These are phyloP conservation scores for Spizaetus ornatus DNA, from an alignment of 2,113 vertebrate genomes.

Conservation along the genomic window DNA sequence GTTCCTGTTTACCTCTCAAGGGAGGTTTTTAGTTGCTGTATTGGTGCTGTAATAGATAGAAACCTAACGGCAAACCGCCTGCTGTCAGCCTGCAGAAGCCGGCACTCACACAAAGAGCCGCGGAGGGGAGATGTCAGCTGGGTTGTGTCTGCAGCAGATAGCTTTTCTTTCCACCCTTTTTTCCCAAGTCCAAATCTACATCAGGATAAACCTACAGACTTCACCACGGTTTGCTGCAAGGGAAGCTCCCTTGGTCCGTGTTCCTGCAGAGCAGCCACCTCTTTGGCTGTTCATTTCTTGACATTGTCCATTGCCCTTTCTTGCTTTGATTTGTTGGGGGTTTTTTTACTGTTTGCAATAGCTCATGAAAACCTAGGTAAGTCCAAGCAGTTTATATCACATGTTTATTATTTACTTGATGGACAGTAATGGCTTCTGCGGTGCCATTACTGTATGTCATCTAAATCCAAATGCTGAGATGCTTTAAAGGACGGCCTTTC, in stretches of 20 bases:
- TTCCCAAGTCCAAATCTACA: background rate
- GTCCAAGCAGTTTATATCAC: background rate
- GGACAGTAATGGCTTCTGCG: slow-evolving; percentile 36
- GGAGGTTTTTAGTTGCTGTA: background rate
- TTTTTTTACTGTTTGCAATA: background rate
- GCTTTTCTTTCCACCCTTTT: background rate
- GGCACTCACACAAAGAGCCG: background rate
- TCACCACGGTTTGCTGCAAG: accelerated
- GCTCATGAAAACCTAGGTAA: background rate
- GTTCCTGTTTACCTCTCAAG: accelerated
- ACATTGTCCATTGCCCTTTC: background rate
- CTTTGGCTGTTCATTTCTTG: background rate
- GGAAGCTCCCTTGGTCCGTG: background rate
- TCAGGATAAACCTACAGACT: accelerated
- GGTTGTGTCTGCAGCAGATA: background rate
- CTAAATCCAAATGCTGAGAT: background rate
- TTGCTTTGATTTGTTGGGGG: background rate
- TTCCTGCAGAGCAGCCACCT: background rate
- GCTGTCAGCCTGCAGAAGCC: background rate
- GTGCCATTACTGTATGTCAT: slow-evolving; percentile 7
- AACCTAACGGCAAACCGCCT: background rate
- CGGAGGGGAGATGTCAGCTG: background rate
- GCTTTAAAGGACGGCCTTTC: slow-evolving; percentile 24
- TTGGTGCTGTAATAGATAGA: background rate
- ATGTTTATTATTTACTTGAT: slow-evolving; percentile 23